Base-by-base conservation (phyloP, 2,888 invertebrate genomes). In the Notodonta dromedarius region DNA sequence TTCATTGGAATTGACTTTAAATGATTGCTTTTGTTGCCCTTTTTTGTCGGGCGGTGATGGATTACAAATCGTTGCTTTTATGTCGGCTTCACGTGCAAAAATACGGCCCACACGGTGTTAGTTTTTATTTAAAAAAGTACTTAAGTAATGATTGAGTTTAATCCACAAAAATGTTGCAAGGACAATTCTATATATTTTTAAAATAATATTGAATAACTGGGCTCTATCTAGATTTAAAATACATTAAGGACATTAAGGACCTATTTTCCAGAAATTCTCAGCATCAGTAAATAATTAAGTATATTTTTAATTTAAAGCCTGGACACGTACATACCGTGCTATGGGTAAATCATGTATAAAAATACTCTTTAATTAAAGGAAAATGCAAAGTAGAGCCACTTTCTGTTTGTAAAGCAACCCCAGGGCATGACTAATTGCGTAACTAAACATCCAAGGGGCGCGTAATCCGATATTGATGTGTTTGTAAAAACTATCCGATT, bases 401-500 rank as follows among this genome's bases (percentile, higher is more conserved):
- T 57, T 66, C 61, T 68, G 60, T 59, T 46, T 58, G 51, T 48
- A 60, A 62, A 65, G 61, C 59, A 65, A 56, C 59, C 65, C 68
- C 58, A 65, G 58, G 79, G 83, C 88, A 83, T 88, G 85, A 88
- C 93, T 91, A 93, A 93, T 93, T 92, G 91, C 86, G 85, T 87
- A 88, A 91, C 92, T 90, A 92, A 93, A 92, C 89, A 87, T 85
- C 78, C 73, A 82, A 83, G 86, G 92, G 89, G 87, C 79, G 82
- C 77, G 87, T 92, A 91, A 92, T 91, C 90, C 91, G 85, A 91
- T 87, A 87, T 87, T 91, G 92, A 93, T 93, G 91, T 85, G 89
- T 92, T 91, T 90, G 91, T 93, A 92, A 93, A 93, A 93, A 93
- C 92, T 91, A 91, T 91, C 88, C 85, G 93, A 93, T 92, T 89